A percentile compares a stretch with the other conserved stretches of the same genome.
phyloP scores from a whole-genome alignment of 2,113 vertebrate species.

The Otolemur garnettii region DNA sequence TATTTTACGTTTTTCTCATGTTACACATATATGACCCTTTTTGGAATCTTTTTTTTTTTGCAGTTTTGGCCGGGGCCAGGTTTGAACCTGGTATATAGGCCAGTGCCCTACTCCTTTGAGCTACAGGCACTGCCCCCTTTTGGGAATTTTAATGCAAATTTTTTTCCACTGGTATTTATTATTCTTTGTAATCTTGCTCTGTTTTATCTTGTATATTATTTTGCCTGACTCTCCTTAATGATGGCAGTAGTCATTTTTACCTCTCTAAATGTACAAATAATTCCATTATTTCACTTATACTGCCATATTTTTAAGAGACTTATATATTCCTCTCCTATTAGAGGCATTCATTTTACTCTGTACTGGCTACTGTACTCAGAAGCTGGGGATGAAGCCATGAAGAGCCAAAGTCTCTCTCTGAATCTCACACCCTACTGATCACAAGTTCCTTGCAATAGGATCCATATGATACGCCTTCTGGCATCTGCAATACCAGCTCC shows the following conservation, averaged over 20 bases:
- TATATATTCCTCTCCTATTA: background rate
- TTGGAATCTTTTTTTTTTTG: background rate
- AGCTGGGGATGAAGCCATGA: background rate
- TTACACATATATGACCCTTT: background rate
- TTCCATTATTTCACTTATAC: background rate
- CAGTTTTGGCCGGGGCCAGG: no score
- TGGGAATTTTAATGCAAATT: background rate
- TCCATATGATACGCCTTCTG: accelerated
- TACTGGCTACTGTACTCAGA: no score
- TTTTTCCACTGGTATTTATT: background rate
- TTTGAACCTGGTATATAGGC: no score
- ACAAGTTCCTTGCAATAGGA: background rate
- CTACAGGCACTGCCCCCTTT: background rate
- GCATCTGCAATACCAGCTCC: background rate
- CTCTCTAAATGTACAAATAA: background rate
- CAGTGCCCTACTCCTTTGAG: no score
- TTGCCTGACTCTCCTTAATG: background rate
- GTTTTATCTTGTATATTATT: no score
- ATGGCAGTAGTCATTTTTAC: background rate
- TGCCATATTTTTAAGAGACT: background rate
- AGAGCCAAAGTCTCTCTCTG: background rate
- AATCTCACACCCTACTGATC: background rate
- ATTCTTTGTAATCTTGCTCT: background rate
- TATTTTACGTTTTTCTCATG: background rate
- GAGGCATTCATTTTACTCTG: background rate